Base-by-base conservation (phyloP, 2,113 vertebrate genomes). In the Oxygymnocypris stewartii region DNA sequence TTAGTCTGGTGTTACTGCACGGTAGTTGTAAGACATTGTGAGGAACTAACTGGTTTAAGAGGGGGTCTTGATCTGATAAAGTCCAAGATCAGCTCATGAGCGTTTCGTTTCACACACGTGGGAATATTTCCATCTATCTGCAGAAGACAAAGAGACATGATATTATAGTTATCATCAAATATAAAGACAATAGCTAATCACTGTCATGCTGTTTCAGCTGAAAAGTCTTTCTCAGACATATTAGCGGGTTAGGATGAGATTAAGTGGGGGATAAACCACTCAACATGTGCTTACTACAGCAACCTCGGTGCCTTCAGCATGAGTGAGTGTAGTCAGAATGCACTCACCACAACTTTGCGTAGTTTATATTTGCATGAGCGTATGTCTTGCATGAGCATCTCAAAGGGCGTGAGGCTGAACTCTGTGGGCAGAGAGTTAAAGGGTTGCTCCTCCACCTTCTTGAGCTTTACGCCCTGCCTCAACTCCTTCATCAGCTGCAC, bases 311-410 rank as follows among this genome's bases (percentile, higher is more conserved):
- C 2, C 20, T n/a, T 44, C 4, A 44, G 79, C 57, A 40, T 42
- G 13, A 67, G n/a, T 16, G 16, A 18, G 57, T 18, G 23, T 18
- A 81, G n/a, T 28, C 23, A 78, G 28, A 80, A 80, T 47, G 44
- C 25, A 69, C 96, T 97, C 93, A 99, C 98, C 97, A 97, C 97
- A 91, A 99, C 97, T 94, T 97, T 98, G 88, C 97, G 97, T 0
- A 99, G 96, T 90, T 97, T 96, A 91, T 97, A 98, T 90, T 97
- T 98, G 87, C 96, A 94, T 0, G 96, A 93, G 0, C 96, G 95
- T 87, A 99, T 99, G 92, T 99, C 98, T 92, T 99, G 97, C 97
- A 99, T 98, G 79, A 99, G 96, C 97, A 98, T 99, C 95, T 99
- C 97, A 0, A 99, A 99, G 47, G 98, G 98, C 0, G 97, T 99